Evolutionary conservation across 2,113 vertebrate genomes (phyloP), one percentile per base, ranked within the genome.

Genomic region (Apteryx mantelli): DNA sequence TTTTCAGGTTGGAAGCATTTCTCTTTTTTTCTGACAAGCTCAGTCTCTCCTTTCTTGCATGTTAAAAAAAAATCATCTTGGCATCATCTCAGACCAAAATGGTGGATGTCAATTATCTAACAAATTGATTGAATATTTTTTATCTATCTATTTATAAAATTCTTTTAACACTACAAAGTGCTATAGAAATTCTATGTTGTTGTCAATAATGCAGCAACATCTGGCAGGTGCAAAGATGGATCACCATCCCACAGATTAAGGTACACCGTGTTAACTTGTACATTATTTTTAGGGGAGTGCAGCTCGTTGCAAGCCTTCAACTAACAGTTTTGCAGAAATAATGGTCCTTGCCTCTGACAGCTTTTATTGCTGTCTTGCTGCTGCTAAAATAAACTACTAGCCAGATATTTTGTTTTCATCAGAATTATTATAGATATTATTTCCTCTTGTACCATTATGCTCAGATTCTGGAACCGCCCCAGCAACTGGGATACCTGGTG

Each of bases 121-220:
- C 82, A 95, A 88, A 86, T 38, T 83, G 88, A 95, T 94, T 65
- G 87, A 94, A 93, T 91, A 86, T 79, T 95, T 94, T 95, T 95
- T 91, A 96, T 88, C 70, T 73, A 26, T 69, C 85, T 93, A 91
- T 94, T 94, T 91, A 91, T 94, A 91, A 93, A 94, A 74, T 40
- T 80, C 55, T 70, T 74, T 82, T 63, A 93, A 86, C 5, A 2
- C 50, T 82, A 71, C 16, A 42, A 86, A 90, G 64, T n/a, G 60
- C 69, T 88, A 78, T 55, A 81, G 85, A 94, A 95, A 94, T 79
- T 38, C 65, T 52, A 61, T 38, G 42, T 61, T 69, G 19, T 22
- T 93, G 77, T 97, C 88, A 94, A 94, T 96, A 89, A 95, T 92
- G 80, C 79, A 78, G 86, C 56, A 97, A 92, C 95, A 95, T 93